Evolutionary conservation across 2,113 vertebrate genomes (phyloP), one percentile per base, ranked within the genome.

Genomic region (Jacana jacana): DNA sequence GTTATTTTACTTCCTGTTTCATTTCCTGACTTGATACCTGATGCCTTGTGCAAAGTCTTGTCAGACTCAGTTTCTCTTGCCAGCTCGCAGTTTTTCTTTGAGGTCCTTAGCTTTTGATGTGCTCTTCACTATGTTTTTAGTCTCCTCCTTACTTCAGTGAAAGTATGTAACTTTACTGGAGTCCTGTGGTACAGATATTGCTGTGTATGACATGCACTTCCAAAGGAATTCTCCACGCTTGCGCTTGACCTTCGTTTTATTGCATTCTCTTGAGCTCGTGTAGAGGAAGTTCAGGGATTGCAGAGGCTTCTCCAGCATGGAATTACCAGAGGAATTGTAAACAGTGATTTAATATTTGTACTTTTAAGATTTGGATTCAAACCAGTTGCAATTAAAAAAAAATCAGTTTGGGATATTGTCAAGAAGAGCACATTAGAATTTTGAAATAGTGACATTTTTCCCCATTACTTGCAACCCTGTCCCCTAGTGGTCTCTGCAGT

Each of bases 181-280:
- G 42, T 66, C 30, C 33, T 61, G 33, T 69, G 39, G 33, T 78
- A 63, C 23, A 46, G 13, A 54, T 70, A 51, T 37, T 9, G 40
- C 3, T 5, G 7, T 33, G 39, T 72, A 5, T 65, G 63, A 28
- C 3, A 3, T 18, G 63, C 13, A 85, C 42, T 91, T 94, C 70
- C 35, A 60, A 39, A 88, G 35, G 51, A 86, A 66, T 78, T 86
- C 57, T 91, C 27, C 9, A 48, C 0, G 0, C 14, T 70, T 82
- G 18, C 1, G 1, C 58, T 80, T 19, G 0, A 0, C 28, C 1
- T 86, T 80, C 52, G 14, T 70, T 80, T 73, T 91, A n/a, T 60
- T 81, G 37, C 24, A 15, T 85, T 88, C 39, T 88, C 39, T 69
- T 88, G 81, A 83, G 51, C 51, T 91, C 23, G 4, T 83, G 23